Evolutionary conservation across 2,888 invertebrate genomes (phyloP).

Genomic region (Stenchaetothrips biformis): DNA sequence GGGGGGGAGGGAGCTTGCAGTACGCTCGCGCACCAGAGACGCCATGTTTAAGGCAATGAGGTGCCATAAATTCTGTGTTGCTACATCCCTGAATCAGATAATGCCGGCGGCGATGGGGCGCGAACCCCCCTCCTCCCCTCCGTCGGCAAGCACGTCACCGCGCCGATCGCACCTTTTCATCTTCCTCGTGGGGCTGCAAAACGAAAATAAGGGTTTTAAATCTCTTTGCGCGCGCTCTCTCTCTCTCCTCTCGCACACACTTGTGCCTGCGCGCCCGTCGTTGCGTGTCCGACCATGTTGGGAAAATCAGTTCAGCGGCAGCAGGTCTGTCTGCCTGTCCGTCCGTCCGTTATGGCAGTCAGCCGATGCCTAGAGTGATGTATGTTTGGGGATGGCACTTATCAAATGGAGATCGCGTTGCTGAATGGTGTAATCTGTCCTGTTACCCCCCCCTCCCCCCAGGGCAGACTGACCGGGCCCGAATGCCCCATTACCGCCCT

Average conservation of each 20-base stretch:
- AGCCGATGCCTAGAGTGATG: neutral
- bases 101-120: neutral
- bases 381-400: neutral
- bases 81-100: slow-evolving; percentile 20
- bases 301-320: no score
- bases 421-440: slow-evolving; percentile 24
- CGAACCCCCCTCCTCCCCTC: no score
- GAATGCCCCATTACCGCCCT: neutral
- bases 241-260: no score
- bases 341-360: no score
- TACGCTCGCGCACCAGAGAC: neutral
- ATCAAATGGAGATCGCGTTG: slow-evolving; percentile 20
- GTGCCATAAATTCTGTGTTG: slow-evolving; percentile 21
- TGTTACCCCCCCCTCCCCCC: neutral
- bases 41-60: slow-evolving; percentile 24
- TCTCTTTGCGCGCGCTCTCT: no score
- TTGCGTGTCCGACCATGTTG: no score
- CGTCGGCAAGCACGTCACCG: no score
- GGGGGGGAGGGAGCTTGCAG: neutral
- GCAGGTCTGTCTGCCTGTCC: no score
- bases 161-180: no score
- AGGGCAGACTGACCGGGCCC: neutral
- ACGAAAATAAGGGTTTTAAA: no score
- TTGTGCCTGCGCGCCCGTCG: no score
- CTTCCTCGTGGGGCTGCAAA: no score